A percentile compares a stretch with the other conserved stretches of the same genome.
These are phyloP conservation scores for Chrysaora quinquecirrha DNA, from an alignment of 30 jellyfish, hydroid and myxozoan species.

Conservation along the genomic window DNA sequence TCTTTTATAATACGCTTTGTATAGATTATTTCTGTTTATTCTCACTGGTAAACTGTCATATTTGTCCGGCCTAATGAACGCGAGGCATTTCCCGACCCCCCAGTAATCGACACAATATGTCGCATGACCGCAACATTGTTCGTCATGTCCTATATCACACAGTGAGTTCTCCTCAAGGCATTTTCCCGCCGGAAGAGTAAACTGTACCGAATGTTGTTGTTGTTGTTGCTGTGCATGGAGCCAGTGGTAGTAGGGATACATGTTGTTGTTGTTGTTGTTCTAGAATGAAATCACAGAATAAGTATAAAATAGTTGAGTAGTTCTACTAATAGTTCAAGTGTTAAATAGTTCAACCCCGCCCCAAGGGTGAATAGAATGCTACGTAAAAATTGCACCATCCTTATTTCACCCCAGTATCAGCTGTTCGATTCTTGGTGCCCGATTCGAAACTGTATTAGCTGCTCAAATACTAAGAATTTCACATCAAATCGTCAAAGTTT, in stretches of 20 bases:
- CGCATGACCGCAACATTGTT: conserved; percentile 95
- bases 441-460: too few species aligned
- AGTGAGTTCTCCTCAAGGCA: conserved; percentile 88
- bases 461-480: too few species aligned
- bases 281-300: too few species aligned
- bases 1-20: conserved; percentile 56
- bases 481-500: too few species aligned
- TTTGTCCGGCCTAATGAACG: conserved; percentile 52
- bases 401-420: too few species aligned
- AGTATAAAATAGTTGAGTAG: too few species aligned
- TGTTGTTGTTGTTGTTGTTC: too few species aligned
- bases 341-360: too few species aligned
- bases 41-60: conserved; percentile 69
- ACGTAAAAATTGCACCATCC: too few species aligned
- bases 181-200: conserved; percentile 54
- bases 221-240: conserved; percentile 35
- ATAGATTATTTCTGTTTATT: conserved; percentile 67
- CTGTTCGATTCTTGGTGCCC: too few species aligned
- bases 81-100: conserved; percentile 93
- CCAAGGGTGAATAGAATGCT: too few species aligned
- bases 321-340: too few species aligned
- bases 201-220: conserved; percentile 24
- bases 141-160: conserved; percentile 91
- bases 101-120: conserved; percentile 91
- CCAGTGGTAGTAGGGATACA: conserved; percentile 69